phyloP scores from a whole-genome alignment of 2,113 vertebrate species.

The Anolis carolinensis region DNA sequence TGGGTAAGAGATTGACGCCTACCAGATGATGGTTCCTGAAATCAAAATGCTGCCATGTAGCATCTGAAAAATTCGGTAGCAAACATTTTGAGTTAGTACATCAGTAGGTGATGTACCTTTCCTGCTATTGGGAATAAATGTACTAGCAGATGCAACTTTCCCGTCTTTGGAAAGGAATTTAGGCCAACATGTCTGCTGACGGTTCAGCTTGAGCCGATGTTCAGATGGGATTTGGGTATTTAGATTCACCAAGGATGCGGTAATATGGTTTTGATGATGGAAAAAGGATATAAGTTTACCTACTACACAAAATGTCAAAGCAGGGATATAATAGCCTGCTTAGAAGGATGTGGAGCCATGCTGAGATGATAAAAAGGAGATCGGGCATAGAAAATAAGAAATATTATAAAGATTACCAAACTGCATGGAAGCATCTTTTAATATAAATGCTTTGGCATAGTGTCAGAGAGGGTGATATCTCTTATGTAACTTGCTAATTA shows the following conservation, averaged over 20 bases:
- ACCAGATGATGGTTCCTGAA: too few relatives aligned
- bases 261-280: constrained; percentile 42
- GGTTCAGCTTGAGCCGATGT: not conserved
- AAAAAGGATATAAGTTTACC: constrained; percentile 4
- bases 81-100: not conserved
- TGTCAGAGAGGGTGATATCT: not conserved
- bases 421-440: not conserved
- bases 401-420: constrained; percentile 39
- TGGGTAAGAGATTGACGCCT: too few relatives aligned
- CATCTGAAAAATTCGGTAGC: not conserved
- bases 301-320: constrained; percentile 1
- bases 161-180: not conserved
- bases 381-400: constrained; percentile 28
- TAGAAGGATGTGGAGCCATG: not conserved
- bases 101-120: not conserved
- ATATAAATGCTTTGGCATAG: not conserved
- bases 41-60: not conserved
- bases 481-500: not conserved
- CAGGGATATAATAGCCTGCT: constrained; percentile 19
- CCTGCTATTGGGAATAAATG: too few relatives aligned
- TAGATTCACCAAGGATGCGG: constrained; percentile 13
- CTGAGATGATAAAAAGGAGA: constrained; percentile 31
- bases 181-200: not conserved
- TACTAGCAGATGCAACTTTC: not conserved
- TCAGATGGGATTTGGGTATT: constrained; percentile 43